Percentiles rank a stretch among this genome's conserved stretches.
phyloP scores from a whole-genome alignment of 2,113 vertebrate genomes.

The Oreotragus oreotragus region DNA sequence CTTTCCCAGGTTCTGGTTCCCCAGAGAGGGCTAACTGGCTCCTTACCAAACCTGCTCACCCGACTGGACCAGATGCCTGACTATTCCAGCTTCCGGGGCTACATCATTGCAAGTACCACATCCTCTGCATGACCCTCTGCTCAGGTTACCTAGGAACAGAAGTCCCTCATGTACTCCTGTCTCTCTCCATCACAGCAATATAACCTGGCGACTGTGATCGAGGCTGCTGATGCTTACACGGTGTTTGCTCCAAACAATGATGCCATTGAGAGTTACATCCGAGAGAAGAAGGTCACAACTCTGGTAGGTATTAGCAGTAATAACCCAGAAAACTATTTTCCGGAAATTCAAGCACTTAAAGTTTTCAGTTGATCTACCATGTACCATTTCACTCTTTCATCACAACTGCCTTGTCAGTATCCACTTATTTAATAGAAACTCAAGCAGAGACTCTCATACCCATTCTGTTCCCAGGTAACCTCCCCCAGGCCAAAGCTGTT shows the following conservation, averaged over 20 bases:
- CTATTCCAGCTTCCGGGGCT: conserved; percentile 89
- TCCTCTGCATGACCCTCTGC: background rate
- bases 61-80: conserved; percentile 85
- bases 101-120: conserved; percentile 83
- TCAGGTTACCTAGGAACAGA: background rate
- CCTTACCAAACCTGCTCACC: conserved; percentile 82
- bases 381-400: background rate
- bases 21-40: conserved; percentile 74
- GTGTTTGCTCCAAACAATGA: conserved; percentile 89
- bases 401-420: background rate
- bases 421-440: background rate
- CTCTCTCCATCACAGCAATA: conserved; percentile 83
- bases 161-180: background rate
- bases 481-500: background rate
- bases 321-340: background rate
- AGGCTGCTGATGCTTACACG: conserved; percentile 83
- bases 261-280: conserved; percentile 85
- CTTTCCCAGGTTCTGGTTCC: conserved; percentile 88
- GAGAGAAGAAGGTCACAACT: conserved; percentile 72
- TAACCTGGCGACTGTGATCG: conserved; percentile 82
- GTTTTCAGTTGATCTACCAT: background rate
- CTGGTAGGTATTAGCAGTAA: conserved; percentile 81
- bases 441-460: background rate
- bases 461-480: no score
- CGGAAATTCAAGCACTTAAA: background rate